Base-by-base conservation (phyloP, 2,888 invertebrate genomes). In the Adineta ricciae region DNA sequence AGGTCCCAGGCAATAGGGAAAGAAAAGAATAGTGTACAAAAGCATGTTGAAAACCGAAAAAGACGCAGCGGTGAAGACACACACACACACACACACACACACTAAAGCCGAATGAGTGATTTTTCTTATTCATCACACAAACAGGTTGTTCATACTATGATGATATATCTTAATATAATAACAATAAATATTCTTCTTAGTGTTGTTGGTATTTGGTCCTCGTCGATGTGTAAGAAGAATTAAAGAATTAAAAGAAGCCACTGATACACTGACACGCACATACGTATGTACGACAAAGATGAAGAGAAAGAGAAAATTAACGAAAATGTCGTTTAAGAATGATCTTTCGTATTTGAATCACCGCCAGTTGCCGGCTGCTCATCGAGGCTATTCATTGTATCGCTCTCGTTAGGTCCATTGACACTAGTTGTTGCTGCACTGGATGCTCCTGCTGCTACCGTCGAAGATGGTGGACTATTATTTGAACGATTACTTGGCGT, bases 31-130 rank as follows among this genome's bases (percentile, higher is more conserved):
- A 32, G 64, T 64, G 64, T 64, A 64, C 64, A 64, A 64, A 64
- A 64, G 64, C 64, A 64, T 64, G 64, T 64, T 64, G 64, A 64
- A 64, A 64, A 64, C 27, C 64, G 64, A 64, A 64, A 64, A 64
- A 64, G 19, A 64, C 32, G 27, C 64, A 64, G 64, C 64, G 64
- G 64, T 64, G 64, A 64, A 11, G 64, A 64, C 27, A 64, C 64
- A 64, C 49, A 49, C 49, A 49, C 49, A 49, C 49, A 49, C 49
- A 64, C 24, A 64, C 64, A 27, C 24, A 64, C 64, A 32, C 64
- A 64, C 64, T 64, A 64, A 64, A 64, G 32, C 64, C 64, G 64
- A 64, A 32, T 64, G 64, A 32, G 27, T 64, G 32, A 64, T 36
- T 64, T 64, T 64, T 32, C 64, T 52, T 32, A 32, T 64, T 64